Conservation (phyloP, 2,797 vertebrate genomes). For the Rhinophrynus dorsalis region DNA sequence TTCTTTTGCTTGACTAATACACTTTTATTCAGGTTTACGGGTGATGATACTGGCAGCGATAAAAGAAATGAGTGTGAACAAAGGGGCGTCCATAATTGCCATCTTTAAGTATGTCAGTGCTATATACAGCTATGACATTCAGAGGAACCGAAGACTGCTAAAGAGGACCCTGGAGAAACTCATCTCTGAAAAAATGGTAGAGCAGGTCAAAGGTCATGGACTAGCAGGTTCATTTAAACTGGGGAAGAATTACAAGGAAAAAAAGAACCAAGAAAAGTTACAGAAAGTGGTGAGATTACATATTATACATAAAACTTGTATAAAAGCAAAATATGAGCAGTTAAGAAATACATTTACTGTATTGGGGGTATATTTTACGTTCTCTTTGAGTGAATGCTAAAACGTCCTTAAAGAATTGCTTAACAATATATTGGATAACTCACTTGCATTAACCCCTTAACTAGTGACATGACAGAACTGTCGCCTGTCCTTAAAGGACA, state of each 20-base stretch:
- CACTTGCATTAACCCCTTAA: too few species aligned
- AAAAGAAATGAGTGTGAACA: constrained; percentile 88
- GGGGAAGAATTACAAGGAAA: constrained; percentile 91
- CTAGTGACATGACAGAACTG: too few species aligned
- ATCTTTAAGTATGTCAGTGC: constrained; percentile 89
- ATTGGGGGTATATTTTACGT: too few species aligned
- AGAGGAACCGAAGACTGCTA: constrained; percentile 86
- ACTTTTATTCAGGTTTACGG: constrained; percentile 89
- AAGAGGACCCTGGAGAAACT: constrained; percentile 86
- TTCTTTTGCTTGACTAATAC: too few species aligned
- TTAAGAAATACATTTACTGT: too few species aligned
- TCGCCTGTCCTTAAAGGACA: too few species aligned
- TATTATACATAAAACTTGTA: too few species aligned
- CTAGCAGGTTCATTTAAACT: constrained; percentile 91
- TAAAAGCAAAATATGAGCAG: too few species aligned
- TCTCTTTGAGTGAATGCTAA: too few species aligned
- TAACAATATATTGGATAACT: too few species aligned
- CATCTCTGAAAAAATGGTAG: constrained; percentile 82
- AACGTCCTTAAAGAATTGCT: too few species aligned
- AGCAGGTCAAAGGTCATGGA: constrained; percentile 92
- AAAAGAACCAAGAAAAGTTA: constrained; percentile 70
- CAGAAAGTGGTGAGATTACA: constrained; percentile 75
- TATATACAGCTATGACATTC: constrained; percentile 82
- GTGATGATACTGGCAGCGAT: constrained; percentile 91
- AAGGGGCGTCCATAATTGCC: constrained; percentile 87